These are phyloP conservation scores for Saguinus imperator DNA, from an alignment of 2,113 vertebrate genomes.

Conservation along the genomic window DNA sequence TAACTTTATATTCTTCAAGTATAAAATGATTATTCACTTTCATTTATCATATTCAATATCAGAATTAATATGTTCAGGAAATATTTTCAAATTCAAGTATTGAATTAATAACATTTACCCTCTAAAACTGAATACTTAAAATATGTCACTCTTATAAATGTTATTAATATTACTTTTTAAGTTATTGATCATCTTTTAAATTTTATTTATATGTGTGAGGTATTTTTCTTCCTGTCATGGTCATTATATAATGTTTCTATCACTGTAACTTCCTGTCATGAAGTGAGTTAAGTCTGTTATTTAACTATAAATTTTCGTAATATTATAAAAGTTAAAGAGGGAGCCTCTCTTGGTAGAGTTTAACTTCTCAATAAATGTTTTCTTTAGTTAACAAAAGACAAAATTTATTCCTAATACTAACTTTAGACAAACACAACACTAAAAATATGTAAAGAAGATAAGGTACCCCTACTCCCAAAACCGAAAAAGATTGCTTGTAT, in stretches of 20 bases:
- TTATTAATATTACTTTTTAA: not conserved
- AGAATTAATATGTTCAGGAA: not conserved
- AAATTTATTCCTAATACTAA: not conserved
- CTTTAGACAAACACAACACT: not conserved
- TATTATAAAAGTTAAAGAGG: not conserved
- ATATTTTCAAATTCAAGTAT: constrained; percentile 7
- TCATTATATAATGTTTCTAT: not conserved
- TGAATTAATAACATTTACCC: not conserved
- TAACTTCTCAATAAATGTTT: not conserved
- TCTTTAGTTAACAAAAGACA: not conserved
- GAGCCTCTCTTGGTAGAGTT: not conserved
- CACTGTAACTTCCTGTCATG: not conserved
- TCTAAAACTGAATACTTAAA: not conserved
- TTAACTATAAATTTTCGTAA: not conserved
- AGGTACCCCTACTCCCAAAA: not conserved
- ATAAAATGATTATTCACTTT: not conserved
- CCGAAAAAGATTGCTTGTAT: not conserved
- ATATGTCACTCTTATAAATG: not conserved
- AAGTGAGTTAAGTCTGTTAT: not conserved
- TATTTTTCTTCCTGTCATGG: not conserved
- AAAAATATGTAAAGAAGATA: not conserved
- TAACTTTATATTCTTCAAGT: not conserved
- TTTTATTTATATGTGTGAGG: not conserved
- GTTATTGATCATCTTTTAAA: not conserved
- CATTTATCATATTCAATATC: not conserved